These are phyloP conservation scores for Cheilinus undulatus DNA, from an alignment of 2,113 vertebrate species.

Conservation along the genomic window DNA sequence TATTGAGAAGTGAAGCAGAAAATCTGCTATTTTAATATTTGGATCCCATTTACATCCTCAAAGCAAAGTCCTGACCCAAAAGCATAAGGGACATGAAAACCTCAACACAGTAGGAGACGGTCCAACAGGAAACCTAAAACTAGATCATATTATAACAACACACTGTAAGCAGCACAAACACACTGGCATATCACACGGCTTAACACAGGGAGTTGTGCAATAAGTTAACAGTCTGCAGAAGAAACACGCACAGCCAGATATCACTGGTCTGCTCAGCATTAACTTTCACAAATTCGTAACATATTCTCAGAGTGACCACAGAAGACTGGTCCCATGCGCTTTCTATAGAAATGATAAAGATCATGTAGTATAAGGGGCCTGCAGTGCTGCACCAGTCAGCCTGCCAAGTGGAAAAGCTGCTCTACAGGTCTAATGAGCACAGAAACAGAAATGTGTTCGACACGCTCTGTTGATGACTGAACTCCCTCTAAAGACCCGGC, in stretches of 20 bases:
- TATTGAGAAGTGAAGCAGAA: not conserved
- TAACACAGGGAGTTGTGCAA: slow-evolving; percentile 54
- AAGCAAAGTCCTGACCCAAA: not conserved
- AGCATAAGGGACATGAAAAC: slow-evolving; percentile 5
- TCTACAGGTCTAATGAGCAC: slow-evolving; percentile 45
- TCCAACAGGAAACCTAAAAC: slow-evolving; percentile 14
- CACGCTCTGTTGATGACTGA: slow-evolving; percentile 45
- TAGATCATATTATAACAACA: not conserved
- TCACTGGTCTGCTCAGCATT: slow-evolving; percentile 52
- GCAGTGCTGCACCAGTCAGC: not conserved
- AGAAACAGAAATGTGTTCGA: slow-evolving; percentile 45
- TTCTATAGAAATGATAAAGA: slow-evolving; percentile 26
- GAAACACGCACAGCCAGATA: slow-evolving; percentile 48
- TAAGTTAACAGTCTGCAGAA: slow-evolving; percentile 15
- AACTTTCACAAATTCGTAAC: slow-evolving; percentile 43
- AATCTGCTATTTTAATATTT: slow-evolving; percentile 5
- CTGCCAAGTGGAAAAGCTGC: slow-evolving; percentile 18
- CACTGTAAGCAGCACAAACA: slow-evolving; percentile 2
- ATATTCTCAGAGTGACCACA: slow-evolving; percentile 43
- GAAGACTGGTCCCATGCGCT: slow-evolving; percentile 27
- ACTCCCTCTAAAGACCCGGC: slow-evolving; percentile 32
- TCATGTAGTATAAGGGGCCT: slow-evolving; percentile 14
- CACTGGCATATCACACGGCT: slow-evolving; percentile 31
- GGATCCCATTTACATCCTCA: not conserved
- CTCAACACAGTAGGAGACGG: not conserved